phyloP scores from a whole-genome alignment of 2,888 invertebrate species.

The Thera obeliscata region DNA sequence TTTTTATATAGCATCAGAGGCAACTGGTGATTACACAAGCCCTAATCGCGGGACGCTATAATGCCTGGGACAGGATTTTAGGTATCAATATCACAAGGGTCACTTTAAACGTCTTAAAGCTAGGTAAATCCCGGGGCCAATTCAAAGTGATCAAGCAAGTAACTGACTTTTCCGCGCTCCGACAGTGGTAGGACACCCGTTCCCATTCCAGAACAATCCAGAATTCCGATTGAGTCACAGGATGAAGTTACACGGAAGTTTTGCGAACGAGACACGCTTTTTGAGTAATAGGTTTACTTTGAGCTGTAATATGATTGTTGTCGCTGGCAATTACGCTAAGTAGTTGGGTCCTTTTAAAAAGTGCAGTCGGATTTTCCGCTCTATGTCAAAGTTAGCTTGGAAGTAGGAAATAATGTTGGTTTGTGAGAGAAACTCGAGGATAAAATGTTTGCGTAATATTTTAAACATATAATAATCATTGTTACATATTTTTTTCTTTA shows the following conservation, averaged over 20 bases:
- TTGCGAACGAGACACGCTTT: constrained; percentile 19
- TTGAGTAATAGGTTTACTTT: constrained; percentile 13
- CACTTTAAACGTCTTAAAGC: no score
- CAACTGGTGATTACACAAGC: no score
- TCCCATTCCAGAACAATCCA: constrained; percentile 11
- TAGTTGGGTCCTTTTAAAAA: constrained; percentile 9
- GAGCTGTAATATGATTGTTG: constrained; percentile 24
- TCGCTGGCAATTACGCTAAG: constrained; percentile 17
- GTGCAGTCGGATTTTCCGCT: background rate
- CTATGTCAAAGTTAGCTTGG: background rate
- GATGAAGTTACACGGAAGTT: constrained; percentile 22
- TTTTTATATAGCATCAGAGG: no score
- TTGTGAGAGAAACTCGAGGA: background rate
- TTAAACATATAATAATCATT: no score
- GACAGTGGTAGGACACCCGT: background rate
- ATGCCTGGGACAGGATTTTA: no score
- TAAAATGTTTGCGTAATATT: background rate
- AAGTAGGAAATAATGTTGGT: background rate
- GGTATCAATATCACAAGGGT: no score
- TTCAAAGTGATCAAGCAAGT: no score
- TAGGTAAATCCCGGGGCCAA: no score
- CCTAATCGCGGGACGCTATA: no score
- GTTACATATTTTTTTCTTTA: no score
- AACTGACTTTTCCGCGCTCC: background rate
- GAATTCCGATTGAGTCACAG: constrained; percentile 22